Evolutionary conservation across 2,888 invertebrate species (phyloP).

Genomic region (Glaucopsyche alexis): DNA sequence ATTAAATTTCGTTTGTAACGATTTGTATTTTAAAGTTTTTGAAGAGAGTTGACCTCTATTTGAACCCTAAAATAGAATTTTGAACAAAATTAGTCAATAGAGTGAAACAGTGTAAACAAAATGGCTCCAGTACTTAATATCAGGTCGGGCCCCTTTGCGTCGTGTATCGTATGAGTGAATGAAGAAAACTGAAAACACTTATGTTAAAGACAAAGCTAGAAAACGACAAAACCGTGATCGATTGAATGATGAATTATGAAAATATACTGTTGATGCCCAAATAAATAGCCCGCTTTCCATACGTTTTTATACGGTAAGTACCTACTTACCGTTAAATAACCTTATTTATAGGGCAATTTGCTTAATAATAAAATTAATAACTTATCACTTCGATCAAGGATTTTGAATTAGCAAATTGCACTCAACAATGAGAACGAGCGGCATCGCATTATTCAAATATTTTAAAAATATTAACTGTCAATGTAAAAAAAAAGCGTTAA

Average conservation of each 20-base stretch:
- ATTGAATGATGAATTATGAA: neutral
- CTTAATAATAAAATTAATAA: no score
- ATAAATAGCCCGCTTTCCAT: neutral
- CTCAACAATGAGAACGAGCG: conserved; percentile 18
- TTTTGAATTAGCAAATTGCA: conserved; percentile 6
- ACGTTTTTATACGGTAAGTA: no score
- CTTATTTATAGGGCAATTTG: no score
- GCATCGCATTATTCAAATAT: conserved; percentile 30
- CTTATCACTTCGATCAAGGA: conserved; percentile 7
- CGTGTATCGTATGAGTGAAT: neutral
- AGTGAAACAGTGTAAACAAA: neutral
- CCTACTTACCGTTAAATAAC: no score
- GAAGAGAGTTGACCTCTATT: neutral
- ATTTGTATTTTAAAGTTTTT: no score
- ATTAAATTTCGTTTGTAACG: no score
- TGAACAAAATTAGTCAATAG: neutral
- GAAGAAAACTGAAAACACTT: neutral
- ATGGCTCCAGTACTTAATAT: neutral
- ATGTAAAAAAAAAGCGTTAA: no score
- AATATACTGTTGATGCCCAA: neutral
- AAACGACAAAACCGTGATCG: conserved; percentile 5
- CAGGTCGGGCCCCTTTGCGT: neutral
- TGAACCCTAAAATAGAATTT: neutral
- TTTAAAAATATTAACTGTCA: no score
- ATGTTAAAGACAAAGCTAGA: neutral